phyloP scores from a whole-genome alignment of 2,888 invertebrate species.

The Boloria euphrosyne region DNA sequence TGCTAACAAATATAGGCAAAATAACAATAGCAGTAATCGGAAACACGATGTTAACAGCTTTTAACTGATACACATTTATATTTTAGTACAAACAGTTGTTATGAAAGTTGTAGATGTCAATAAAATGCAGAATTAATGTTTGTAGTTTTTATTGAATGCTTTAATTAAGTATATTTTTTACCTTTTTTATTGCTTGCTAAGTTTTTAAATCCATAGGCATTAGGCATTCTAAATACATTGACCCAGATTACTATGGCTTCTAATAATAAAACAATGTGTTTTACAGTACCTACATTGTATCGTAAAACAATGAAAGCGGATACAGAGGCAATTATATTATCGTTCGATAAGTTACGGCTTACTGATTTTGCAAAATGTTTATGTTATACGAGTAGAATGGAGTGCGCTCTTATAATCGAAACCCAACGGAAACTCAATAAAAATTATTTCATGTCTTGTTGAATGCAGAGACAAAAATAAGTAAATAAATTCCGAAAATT shows the following conservation, averaged over 20 bases:
- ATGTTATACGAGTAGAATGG: neutral
- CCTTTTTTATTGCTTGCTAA: neutral
- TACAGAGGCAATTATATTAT: constrained; percentile 12
- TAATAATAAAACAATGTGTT: neutral
- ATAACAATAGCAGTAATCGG: constrained; percentile 66
- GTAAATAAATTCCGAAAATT: too few species aligned
- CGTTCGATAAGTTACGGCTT: constrained; percentile 13
- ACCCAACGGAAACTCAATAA: too few species aligned
- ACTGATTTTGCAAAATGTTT: neutral
- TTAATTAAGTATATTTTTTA: neutral
- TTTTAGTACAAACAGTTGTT: constrained; percentile 82
- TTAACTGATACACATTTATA: constrained; percentile 78
- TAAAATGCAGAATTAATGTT: constrained; percentile 56
- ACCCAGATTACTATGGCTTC: neutral
- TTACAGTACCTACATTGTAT: constrained; percentile 24
- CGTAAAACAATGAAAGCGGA: constrained; percentile 30
- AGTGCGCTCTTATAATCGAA: neutral
- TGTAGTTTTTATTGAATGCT: constrained; percentile 23
- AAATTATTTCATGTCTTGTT: too few species aligned
- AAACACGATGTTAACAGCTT: constrained; percentile 73
- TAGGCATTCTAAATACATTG: neutral
- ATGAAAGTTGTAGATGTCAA: constrained; percentile 80
- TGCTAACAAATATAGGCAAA: constrained; percentile 65
- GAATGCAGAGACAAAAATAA: too few species aligned
- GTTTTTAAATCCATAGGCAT: too few species aligned